Percentiles rank a stretch among this genome's conserved stretches.
Conservation (phyloP, 2,113 vertebrate species). For the Halcyon senegalensis region DNA sequence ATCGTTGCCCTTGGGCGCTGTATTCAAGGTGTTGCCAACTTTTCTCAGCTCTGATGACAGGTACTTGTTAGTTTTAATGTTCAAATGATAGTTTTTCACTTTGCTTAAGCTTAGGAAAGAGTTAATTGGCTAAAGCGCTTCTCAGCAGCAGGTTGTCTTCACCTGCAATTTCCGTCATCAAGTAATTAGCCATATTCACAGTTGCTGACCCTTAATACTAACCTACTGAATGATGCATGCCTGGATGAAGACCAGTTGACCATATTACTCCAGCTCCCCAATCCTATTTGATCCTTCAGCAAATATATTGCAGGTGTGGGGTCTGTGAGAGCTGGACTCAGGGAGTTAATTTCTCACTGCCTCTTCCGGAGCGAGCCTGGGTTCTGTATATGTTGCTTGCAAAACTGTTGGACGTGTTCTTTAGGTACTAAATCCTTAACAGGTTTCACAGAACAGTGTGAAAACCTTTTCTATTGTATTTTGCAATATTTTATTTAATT, state of each 20-base stretch:
- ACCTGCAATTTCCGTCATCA: conserved; percentile 73
- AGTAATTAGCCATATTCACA: conserved; percentile 80
- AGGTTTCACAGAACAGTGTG: conserved; percentile 48
- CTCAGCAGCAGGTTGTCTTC: conserved; percentile 74
- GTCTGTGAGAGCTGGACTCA: background rate
- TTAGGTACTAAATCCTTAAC: conserved; percentile 51
- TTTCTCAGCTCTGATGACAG: conserved; percentile 55
- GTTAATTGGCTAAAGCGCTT: conserved; percentile 70
- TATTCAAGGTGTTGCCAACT: conserved; percentile 45
- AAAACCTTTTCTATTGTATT: conserved; percentile 46
- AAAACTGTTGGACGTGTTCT: conserved; percentile 49
- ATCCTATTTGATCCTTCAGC: conserved; percentile 67
- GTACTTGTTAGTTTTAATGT: conserved; percentile 69
- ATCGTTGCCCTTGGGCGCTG: background rate
- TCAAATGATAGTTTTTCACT: conserved; percentile 68
- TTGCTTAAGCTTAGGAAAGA: conserved; percentile 68
- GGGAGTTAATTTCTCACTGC: conserved; percentile 60
- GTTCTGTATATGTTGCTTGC: conserved; percentile 51
- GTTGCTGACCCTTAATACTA: conserved; percentile 75
- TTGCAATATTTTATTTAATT: conserved; percentile 65
- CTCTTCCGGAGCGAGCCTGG: background rate
- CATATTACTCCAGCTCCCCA: conserved; percentile 67
- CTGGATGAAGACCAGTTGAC: conserved; percentile 76
- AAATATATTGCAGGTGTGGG: conserved; percentile 74
- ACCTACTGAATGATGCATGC: conserved; percentile 71